Base-by-base conservation (phyloP, 2,113 vertebrate species). In the Chaenocephalus aceratus region DNA sequence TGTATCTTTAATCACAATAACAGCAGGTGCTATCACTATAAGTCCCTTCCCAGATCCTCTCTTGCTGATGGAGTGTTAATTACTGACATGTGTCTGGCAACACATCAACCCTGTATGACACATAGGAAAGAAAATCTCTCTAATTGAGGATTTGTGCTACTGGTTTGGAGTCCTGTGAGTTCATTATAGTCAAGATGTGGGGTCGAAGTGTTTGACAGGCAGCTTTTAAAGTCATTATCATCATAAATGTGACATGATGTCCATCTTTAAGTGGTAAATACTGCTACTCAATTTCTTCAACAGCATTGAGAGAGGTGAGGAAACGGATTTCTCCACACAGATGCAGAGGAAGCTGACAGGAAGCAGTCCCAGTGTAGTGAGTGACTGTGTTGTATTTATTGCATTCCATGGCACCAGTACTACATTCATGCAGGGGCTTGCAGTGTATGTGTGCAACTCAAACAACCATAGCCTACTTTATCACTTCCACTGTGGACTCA, bases 1-100 rank as follows among this genome's bases (percentile, higher is more conserved):
- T 84, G 89, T 83, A 57, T 73, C 72, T 63, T 16, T 80, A 84
- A 88, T 86, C 68, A 72, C 74, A 77, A 61, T 64, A 54, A 52
- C 79, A 73, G 79, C 78, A 73, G 74, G 76, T 85, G 83, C 76
- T 53, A 72, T 75, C 60, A 46, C 73, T 75, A 66, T 83, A 58
- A 51, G 54, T 49, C 78, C 59, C 67, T 61, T 51, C 71, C 58
- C 59, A 49, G 74, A 23, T 52, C 72, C 44, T 63, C 46, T 75
- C 62, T 52, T 2, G 58, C 60, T 76, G 64, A 68, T 57, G 51
- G 18, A 79, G 64, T 75, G 65, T 67, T 77, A 68, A 74, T 64
- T 70, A 78, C 73, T 61, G 73, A 59, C 74, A 65, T 72, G 59
- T n/a, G 57, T 21, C 52, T 65, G 30, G n/a, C 60, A 57, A n/a